phyloP scores from a whole-genome alignment of 1,140 invertebrate genomes.

The Artemia franciscana region DNA sequence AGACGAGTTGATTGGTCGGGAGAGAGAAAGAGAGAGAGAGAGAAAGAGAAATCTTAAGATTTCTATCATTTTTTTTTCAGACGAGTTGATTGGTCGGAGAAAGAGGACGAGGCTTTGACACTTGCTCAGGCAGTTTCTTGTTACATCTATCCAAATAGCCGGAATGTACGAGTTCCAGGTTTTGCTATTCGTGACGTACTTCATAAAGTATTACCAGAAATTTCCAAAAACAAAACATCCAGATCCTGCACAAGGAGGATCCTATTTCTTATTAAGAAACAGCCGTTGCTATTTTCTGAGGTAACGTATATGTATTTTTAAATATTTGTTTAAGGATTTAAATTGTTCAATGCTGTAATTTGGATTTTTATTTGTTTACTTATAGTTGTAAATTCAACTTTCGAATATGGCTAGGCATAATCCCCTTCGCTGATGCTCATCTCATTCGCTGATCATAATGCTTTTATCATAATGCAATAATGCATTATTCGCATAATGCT shows the following conservation, averaged over 20 bases:
- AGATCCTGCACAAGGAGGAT: constrained; percentile 38
- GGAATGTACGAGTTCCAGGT: constrained; percentile 24
- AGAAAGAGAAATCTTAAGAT: neutral
- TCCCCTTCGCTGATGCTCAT: too few species aligned
- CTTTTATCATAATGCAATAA: too few species aligned
- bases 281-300: neutral
- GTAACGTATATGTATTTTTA: neutral
- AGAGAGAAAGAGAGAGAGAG: too few species aligned
- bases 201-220: constrained; percentile 23
- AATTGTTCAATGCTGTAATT: too few species aligned
- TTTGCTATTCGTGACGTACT: constrained; percentile 34
- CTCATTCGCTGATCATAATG: too few species aligned
- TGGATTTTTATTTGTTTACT: too few species aligned
- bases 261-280: constrained; percentile 33
- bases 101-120: constrained; percentile 36
- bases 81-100: constrained; percentile 27
- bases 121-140: constrained; percentile 38
- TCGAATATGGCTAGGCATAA: too few species aligned
- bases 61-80: constrained; percentile 10
- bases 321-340: too few species aligned
- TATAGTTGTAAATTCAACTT: too few species aligned
- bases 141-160: constrained; percentile 32
- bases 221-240: constrained; percentile 38
- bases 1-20: too few species aligned
- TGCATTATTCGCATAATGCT: too few species aligned